Percentiles rank a stretch among this genome's conserved stretches.
Conservation (phyloP, 2,113 vertebrate genomes). For the Vireo altiloquus region DNA sequence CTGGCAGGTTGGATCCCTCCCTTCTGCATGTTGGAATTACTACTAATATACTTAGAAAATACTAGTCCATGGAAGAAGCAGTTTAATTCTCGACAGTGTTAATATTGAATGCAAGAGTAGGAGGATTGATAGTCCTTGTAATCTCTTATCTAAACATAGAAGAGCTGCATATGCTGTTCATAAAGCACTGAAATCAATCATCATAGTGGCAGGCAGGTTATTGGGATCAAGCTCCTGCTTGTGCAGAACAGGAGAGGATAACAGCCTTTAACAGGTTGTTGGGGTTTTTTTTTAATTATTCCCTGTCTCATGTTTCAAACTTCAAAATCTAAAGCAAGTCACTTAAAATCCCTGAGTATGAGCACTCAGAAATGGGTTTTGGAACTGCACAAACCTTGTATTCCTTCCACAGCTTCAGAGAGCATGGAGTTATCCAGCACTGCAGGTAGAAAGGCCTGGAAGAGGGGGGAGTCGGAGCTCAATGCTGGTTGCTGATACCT, state of each 20-base stretch:
- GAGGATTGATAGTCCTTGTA: constrained; percentile 49
- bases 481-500: background rate
- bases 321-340: background rate
- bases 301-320: background rate
- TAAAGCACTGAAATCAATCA: constrained; percentile 54
- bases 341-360: background rate
- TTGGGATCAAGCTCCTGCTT: background rate
- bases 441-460: background rate
- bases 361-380: background rate
- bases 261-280: background rate
- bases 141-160: constrained; percentile 55
- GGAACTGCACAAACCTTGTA: background rate
- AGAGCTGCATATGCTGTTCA: constrained; percentile 38
- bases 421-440: background rate
- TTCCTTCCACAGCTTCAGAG: background rate
- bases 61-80: background rate
- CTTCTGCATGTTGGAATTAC: background rate
- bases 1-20: background rate
- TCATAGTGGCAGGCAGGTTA: constrained; percentile 22
- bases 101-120: background rate
- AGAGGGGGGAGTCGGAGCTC: accelerated
- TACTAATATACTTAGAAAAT: background rate
- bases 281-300: background rate
- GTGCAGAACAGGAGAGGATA: background rate
- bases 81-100: background rate